Conservation (phyloP, 2,888 invertebrate genomes). For the Zaprionus lineosus region DNA sequence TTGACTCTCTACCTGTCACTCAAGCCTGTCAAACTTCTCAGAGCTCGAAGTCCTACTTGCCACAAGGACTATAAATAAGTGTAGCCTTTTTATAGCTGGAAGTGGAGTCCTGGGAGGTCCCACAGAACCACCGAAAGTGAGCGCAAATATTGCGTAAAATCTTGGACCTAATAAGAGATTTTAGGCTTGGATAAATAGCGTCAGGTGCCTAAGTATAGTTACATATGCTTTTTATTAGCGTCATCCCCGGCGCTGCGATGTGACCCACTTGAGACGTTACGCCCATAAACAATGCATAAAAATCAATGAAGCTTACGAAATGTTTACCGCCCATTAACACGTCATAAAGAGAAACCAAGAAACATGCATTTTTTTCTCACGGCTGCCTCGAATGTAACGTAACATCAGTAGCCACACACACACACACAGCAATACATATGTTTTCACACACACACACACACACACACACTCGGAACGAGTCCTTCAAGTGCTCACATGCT, state of each 20-base stretch:
- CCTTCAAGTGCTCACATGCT: constrained; percentile 62
- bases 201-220: too few species aligned
- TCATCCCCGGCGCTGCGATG: constrained; percentile 16
- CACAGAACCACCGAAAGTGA: too few species aligned
- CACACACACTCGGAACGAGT: constrained; percentile 21
- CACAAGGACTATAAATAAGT: too few species aligned
- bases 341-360: constrained; percentile 43
- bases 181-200: too few species aligned
- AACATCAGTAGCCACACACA: constrained; percentile 28
- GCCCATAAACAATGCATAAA: constrained; percentile 51
- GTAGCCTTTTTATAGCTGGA: too few species aligned
- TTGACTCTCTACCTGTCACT: too few species aligned
- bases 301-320: constrained; percentile 72
- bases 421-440: not conserved
- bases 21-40: too few species aligned
- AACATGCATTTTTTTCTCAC: constrained; percentile 50
- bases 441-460: constrained; percentile 1
- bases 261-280: constrained; percentile 60
- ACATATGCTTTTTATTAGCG: constrained; percentile 15
- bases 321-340: constrained; percentile 75
- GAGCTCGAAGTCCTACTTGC: too few species aligned
- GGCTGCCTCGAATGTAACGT: constrained; percentile 35
- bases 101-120: too few species aligned
- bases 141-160: too few species aligned
- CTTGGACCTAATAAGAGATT: too few species aligned